A percentile compares a stretch with the other conserved stretches of the same genome.
These are phyloP conservation scores for Geophilus truncorum DNA, from an alignment of 2,888 invertebrate genomes.

Conservation along the genomic window DNA sequence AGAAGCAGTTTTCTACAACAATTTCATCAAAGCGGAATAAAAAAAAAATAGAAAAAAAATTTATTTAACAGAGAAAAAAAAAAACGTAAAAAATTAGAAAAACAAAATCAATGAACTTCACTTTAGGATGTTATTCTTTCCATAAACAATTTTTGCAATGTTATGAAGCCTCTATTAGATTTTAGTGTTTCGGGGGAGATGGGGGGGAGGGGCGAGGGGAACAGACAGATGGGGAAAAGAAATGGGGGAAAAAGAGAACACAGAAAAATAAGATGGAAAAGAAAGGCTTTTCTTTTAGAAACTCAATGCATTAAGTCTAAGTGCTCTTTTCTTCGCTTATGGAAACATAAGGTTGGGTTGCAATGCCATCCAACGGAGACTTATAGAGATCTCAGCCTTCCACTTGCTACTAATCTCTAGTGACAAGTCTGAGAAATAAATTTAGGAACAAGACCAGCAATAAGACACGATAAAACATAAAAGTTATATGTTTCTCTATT, in stretches of 20 bases:
- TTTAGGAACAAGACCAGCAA: not conserved
- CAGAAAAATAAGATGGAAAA: not conserved
- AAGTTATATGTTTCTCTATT: not conserved
- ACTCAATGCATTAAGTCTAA: not conserved
- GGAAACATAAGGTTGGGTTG: not conserved
- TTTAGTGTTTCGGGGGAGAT: not conserved
- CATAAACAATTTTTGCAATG: not conserved
- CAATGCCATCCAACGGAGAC: not conserved
- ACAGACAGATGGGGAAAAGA: not conserved
- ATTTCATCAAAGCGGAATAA: not conserved
- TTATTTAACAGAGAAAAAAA: no score
- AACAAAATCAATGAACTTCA: not conserved
- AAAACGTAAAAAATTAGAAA: no score
- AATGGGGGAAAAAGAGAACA: not conserved
- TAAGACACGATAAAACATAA: not conserved
- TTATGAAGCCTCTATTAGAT: not conserved
- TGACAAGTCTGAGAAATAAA: constrained; percentile 18
- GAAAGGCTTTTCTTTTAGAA: not conserved
- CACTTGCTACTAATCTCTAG: constrained; percentile 25
- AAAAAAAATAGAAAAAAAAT: no score
- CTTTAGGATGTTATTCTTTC: not conserved
- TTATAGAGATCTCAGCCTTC: constrained; percentile 2
- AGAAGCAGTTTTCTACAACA: not conserved
- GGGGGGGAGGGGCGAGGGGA: not conserved
- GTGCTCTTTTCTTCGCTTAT: not conserved